Percentiles rank a stretch among this genome's conserved stretches.
Conservation (phyloP, 2,888 invertebrate species). For the Aleiodes testaceus region DNA sequence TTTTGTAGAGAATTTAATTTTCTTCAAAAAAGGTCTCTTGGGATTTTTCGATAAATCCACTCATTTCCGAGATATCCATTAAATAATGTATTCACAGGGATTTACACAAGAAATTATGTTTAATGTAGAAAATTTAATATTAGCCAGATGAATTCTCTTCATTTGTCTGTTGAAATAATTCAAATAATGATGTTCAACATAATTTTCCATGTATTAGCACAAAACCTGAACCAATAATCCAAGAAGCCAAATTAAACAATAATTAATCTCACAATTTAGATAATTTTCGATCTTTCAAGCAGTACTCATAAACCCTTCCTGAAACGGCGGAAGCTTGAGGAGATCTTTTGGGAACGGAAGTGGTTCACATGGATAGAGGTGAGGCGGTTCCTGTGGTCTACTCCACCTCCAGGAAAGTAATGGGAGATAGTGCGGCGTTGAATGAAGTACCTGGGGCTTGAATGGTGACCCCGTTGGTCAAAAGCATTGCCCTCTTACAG, state of each 20-base stretch:
- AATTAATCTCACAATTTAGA: not conserved
- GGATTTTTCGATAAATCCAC: too few relatives aligned
- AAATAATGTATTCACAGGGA: too few relatives aligned
- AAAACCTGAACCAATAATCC: too few relatives aligned
- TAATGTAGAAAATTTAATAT: too few relatives aligned
- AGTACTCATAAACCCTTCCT: constrained; percentile 12
- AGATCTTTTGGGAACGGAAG: constrained; percentile 37
- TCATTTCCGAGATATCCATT: too few relatives aligned
- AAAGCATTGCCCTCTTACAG: constrained; percentile 3
- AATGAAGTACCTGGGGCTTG: constrained; percentile 51
- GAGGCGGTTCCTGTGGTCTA: constrained; percentile 25
- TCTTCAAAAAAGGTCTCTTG: too few relatives aligned
- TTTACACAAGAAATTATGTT: too few relatives aligned
- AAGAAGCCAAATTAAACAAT: not conserved
- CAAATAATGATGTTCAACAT: too few relatives aligned
- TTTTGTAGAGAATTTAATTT: not conserved
- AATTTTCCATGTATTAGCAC: too few relatives aligned
- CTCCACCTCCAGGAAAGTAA: not conserved
- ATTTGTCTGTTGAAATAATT: too few relatives aligned
- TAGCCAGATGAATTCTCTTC: too few relatives aligned
- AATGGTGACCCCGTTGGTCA: constrained; percentile 46
- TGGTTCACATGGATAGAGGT: constrained; percentile 19
- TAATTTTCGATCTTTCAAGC: constrained; percentile 9
- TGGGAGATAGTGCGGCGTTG: constrained; percentile 24
- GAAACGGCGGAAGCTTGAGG: constrained; percentile 35